These are phyloP conservation scores for Drosophila tani DNA, from an alignment of 1,140 invertebrate genomes.

Conservation along the genomic window DNA sequence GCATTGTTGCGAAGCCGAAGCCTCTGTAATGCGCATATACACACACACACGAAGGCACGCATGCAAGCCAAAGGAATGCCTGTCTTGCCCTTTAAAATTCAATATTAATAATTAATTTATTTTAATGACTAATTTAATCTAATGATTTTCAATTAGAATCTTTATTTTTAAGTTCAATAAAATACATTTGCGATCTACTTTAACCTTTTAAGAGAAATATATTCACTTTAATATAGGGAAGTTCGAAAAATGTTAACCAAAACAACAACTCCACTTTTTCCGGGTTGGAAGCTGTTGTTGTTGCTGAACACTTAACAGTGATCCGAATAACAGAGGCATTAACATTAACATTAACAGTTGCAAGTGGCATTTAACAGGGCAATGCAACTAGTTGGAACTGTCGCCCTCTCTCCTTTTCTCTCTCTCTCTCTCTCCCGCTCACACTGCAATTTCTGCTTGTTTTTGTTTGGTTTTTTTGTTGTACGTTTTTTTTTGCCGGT, in stretches of 20 bases:
- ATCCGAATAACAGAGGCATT: background rate
- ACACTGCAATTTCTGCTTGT: constrained; percentile 29
- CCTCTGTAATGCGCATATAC: constrained; percentile 34
- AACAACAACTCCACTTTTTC: constrained; percentile 2
- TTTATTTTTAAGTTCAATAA: background rate
- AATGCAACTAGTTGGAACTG: constrained; percentile 58
- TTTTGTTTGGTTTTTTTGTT: constrained; percentile 29
- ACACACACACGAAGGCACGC: constrained; percentile 6
- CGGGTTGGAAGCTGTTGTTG: constrained; percentile 9
- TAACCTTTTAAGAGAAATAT: constrained; percentile 1
- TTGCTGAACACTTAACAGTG: background rate
- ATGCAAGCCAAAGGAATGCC: constrained; percentile 17
- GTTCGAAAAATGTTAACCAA: constrained; percentile 14
- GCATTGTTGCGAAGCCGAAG: constrained; percentile 48
- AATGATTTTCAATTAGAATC: too few species aligned
- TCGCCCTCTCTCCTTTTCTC: background rate
- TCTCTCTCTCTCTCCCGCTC: background rate
- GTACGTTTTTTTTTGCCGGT: constrained; percentile 42
- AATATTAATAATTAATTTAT: background rate
- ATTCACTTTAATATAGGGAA: background rate
- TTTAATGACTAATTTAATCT: background rate
- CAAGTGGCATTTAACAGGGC: constrained; percentile 31
- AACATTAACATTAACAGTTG: constrained; percentile 25
- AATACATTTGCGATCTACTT: background rate
- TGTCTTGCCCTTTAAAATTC: constrained; percentile 11